Evolutionary conservation across 2,797 vertebrate genomes (phyloP), one percentile per base, ranked within the genome.

Genomic region (Parotocinclus haroldoi): DNA sequence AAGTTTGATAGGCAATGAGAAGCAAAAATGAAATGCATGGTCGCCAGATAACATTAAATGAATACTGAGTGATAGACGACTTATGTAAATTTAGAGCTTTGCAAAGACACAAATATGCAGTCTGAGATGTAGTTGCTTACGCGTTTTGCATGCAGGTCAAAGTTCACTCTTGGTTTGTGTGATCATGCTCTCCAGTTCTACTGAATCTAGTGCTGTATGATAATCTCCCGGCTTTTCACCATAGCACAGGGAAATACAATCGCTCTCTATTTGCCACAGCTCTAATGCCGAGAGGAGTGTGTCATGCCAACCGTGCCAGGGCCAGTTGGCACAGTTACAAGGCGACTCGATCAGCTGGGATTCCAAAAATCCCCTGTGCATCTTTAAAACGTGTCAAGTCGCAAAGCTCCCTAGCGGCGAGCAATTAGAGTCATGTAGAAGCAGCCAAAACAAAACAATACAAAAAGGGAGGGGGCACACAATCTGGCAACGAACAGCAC

Each of bases 401-500:
- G 39, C 60, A 45, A 72, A 67, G 70, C 70, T 75, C 62, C 62
- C 67, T 62, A 14, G 64, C 14, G 58, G 58, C 45, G 46, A 9
- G 56, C 77, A 71, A 79, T 72, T 72, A 76, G 60, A 72, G 66
- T 64, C 58, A 59, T 68, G 68, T 58, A 63, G 62, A 61, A 73
- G 49, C 42, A 75, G 60, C 56, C 48, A 63, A 73, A 72, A 68
- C 67, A 77, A 75, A 77, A 64, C 40, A 62, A 73, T 68, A 79
- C 58, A 2, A 5, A 75, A 56, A 58, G 51, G 61, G 70, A 46
- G 63, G 57, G 50, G 44, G 58, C 40, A 84, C 85, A 86, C 86
- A 84, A 85, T 89, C 88, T 82, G 85, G 78, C 86, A 87, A 78
- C 73, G 73, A 72, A 76, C 69, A 66, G 65, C 78, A 75, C 56